Base-by-base conservation (phyloP, 2,797 vertebrate genomes). In the Tauraco hartlaubi region DNA sequence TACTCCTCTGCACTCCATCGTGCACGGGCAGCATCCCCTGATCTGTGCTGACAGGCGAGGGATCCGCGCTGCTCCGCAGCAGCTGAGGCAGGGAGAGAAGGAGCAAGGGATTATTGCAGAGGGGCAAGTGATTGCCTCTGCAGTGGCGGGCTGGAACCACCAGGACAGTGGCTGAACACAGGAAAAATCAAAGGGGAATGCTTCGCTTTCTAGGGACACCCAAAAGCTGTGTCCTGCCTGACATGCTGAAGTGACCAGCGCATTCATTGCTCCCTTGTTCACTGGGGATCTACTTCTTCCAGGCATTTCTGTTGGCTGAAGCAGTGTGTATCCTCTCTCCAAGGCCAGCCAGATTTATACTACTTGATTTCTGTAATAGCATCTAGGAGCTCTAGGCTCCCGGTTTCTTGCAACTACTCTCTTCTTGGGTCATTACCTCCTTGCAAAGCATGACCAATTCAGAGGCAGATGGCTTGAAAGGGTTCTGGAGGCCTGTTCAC, bases 371-470 rank as follows among this genome's bases (percentile, higher is more conserved):
- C 63, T 90, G 9, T 39, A 69, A 74, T 7, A 92, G 43, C 28
- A 91, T 44, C 51, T n/a, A 71, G 67, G 59, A 74, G 72, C 35
- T 73, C 39, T 28, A 44, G 31, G 48, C 58, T 93, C 37, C 54
- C 1, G 1, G 16, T 63, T 83, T 88, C 54, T 85, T 66, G 84
- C 58, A 91, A 21, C 58, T 79, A 54, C 72, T 83, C 37, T 77
- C 59, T 86, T 76, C 74, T 52, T 79, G 76, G 59, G 71, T 82
- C 83, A 79, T 85, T 92, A 92, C 43, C 77, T 92, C 46, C 63
- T 51, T 41, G 39, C 39, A 86, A 96, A 66, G 69, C 83, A 81
- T 44, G 79, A 74, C 64, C 69, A 81, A 3, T 84, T 31, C 0
- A 2, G 29, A 79, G 66, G 43, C 90, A 95, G 82, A 90, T 54